Conservation (phyloP, 2,113 vertebrate species). For the Alethe castanea region DNA sequence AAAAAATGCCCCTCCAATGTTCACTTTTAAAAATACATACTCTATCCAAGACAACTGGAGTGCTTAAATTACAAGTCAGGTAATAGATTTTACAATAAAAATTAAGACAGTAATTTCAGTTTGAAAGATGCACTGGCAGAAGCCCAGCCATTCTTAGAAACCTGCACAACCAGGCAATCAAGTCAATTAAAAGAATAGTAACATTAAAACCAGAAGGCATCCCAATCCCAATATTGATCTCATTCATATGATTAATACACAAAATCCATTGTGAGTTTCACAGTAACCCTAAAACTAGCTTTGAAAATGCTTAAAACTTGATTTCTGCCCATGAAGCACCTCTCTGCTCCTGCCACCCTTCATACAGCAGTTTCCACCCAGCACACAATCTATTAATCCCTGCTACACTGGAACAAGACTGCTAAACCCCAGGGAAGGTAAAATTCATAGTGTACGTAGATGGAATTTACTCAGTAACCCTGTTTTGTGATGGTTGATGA, state of each 20-base stretch:
- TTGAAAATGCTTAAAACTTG: background rate
- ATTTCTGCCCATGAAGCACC: background rate
- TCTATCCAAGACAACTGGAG: background rate
- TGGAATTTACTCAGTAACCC: background rate
- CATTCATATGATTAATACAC: background rate
- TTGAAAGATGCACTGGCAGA: background rate
- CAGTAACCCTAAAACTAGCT: background rate
- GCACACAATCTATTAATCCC: background rate
- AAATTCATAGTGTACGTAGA: background rate
- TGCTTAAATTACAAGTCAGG: background rate
- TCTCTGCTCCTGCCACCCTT: background rate
- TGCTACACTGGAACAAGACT: background rate
- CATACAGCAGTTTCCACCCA: rapidly evolving
- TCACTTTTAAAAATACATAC: background rate
- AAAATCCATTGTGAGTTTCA: background rate
- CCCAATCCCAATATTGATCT: background rate
- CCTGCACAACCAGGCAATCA: background rate
- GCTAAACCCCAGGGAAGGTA: background rate
- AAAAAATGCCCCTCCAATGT: background rate
- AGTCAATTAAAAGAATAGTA: background rate
- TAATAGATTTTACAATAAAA: background rate
- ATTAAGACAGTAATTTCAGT: background rate
- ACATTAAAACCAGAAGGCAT: background rate
- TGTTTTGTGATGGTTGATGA: background rate
- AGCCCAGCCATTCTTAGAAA: background rate